These are phyloP conservation scores for Aphis craccivora DNA, from an alignment of 1,140 invertebrate genomes.

Conservation along the genomic window DNA sequence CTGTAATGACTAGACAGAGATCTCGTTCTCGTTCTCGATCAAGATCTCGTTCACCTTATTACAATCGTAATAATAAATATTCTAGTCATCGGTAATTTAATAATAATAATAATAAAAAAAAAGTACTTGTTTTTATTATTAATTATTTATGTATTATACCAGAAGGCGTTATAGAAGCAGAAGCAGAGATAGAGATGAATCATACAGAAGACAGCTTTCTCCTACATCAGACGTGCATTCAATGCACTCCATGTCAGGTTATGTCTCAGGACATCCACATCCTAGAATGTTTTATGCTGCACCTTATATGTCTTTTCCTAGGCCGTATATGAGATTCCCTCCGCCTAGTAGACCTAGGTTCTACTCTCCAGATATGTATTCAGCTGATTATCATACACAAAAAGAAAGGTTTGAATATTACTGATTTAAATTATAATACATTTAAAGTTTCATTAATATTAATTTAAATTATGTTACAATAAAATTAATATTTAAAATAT, in stretches of 20 bases:
- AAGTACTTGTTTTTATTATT: neutral
- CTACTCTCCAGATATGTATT: slow-evolving; percentile 43
- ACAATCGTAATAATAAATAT: slow-evolving; percentile 48
- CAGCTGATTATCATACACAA: slow-evolving; percentile 23
- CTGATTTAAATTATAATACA: neutral
- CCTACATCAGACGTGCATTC: neutral
- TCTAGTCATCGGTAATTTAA: slow-evolving; percentile 45
- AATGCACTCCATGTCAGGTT: slow-evolving; percentile 33
- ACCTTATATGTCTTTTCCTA: slow-evolving; percentile 50
- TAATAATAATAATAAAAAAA: neutral
- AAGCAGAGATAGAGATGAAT: slow-evolving; percentile 50
- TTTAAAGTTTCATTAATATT: slow-evolving; percentile 2
- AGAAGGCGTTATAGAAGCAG: slow-evolving; percentile 47
- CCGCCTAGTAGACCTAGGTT: slow-evolving; percentile 23
- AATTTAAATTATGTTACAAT: neutral
- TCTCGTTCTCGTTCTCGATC: slow-evolving; percentile 52
- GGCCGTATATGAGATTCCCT: slow-evolving; percentile 39
- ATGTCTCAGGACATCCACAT: slow-evolving; percentile 31
- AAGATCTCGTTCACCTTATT: slow-evolving; percentile 54
- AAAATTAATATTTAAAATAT: neutral
- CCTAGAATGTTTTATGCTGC: slow-evolving; percentile 51
- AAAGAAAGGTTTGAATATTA: slow-evolving; percentile 35
- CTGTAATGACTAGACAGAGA: neutral
- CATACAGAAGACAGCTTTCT: slow-evolving; percentile 46
- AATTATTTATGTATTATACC: neutral